Evolutionary conservation across 2,797 vertebrate genomes (phyloP).

Genomic region (Florisuga fusca): DNA sequence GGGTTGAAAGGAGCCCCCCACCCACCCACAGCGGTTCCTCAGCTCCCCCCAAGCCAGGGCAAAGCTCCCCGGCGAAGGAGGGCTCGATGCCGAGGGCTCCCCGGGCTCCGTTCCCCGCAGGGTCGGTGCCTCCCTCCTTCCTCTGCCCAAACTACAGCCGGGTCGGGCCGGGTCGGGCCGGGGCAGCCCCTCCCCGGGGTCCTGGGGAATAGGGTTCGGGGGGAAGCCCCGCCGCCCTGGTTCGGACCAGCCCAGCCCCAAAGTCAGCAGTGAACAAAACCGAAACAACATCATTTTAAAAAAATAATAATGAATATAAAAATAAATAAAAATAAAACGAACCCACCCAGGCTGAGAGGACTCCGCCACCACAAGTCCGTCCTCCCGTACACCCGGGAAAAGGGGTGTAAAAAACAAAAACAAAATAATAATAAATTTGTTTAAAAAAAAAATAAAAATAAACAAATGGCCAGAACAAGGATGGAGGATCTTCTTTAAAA

Average conservation of each 20-base stretch:
- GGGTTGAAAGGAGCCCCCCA: neutral
- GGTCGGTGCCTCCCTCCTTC: neutral
- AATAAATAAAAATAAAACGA: neutral
- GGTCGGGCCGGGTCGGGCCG: too few species aligned
- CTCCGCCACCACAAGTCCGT: neutral
- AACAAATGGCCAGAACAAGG: neutral
- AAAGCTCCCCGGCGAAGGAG: neutral
- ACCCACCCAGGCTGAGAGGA: slow-evolving; percentile 19
- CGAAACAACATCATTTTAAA: neutral
- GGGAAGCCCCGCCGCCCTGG: neutral
- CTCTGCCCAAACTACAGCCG: neutral
- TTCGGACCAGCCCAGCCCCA: neutral
- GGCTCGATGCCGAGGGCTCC: neutral
- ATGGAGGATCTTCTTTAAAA: neutral
- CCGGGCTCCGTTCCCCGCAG: neutral
- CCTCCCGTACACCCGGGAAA: neutral
- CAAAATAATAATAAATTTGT: neutral
- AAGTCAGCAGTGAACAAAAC: neutral
- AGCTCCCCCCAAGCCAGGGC: too few species aligned
- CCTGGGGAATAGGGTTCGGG: neutral
- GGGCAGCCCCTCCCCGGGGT: neutral
- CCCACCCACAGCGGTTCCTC: neutral
- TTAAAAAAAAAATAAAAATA: neutral
- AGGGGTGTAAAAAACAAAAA: neutral
- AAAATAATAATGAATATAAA: neutral